Base-by-base conservation (phyloP, 2,797 vertebrate species). In the Bradypodion pumilum region DNA sequence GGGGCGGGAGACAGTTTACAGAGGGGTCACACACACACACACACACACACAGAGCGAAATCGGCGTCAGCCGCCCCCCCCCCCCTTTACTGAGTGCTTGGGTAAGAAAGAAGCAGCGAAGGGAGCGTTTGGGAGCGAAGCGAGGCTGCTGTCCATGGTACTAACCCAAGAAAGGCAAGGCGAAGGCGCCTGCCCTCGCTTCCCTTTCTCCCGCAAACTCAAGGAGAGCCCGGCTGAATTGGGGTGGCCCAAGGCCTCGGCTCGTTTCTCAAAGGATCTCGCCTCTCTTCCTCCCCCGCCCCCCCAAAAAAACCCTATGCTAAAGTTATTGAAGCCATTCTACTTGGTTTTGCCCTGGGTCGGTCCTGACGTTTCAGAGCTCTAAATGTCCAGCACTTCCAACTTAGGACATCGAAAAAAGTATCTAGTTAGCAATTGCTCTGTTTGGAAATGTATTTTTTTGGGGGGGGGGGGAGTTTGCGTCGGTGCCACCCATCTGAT, bases 91-190 rank as follows among this genome's bases (percentile, higher is more conserved):
- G 35, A 29, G 23, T 63, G 44, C 32, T 49, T 49, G 69, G 6
- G 52, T 70, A 5, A 9, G 70, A 74, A 59, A 13, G 21, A 59
- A 13, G 21, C 65, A 9, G 42, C 4, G n/a, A 66, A 46, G 62
- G 21, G 44, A 52, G 83, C 32, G 29, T 29, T 29, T 75, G 59
- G 35, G 52, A 19, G n/a, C 16, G 19, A 62, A 56, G 66, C 35
- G 29, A 37, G 81, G 78, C 86, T 7, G 97, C 98, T 99, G 98
- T 99, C 98, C 98, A 97, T 98, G 98, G 98, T 98, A 95, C 98
- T 98, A 91, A 91, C 19, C 52, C 52, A 21, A 8, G 78, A 80
- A 44, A 82, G 76, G 70, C 32, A 52, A 37, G 65, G 74, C 29
- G 52, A n/a, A 6, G 73, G 23, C 37, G n/a, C 37, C 73, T 49